A percentile compares a stretch with the other conserved stretches of the same genome.
Evolutionary conservation across 2,113 vertebrate species (phyloP).

Genomic region (Passerina amoena): DNA sequence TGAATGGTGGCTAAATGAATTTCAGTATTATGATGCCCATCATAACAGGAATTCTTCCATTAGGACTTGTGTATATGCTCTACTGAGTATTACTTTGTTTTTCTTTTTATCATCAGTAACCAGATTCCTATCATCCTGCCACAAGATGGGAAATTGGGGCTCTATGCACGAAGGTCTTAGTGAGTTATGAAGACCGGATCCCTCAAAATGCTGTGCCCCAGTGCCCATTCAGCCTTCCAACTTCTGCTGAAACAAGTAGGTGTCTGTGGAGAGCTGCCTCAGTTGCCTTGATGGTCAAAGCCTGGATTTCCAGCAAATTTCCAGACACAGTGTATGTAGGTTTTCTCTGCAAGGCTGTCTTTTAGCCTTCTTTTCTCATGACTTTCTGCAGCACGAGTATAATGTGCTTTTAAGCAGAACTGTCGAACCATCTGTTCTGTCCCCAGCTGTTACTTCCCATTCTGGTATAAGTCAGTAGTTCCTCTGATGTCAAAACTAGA

Average conservation of each 20-base stretch:
- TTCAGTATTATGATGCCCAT: not conserved
- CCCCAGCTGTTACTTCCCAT: not conserved
- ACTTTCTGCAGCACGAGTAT: not conserved
- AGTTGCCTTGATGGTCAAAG: not conserved
- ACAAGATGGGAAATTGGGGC: not conserved
- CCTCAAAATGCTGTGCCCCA: not conserved
- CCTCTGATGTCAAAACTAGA: not conserved
- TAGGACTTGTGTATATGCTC: not conserved
- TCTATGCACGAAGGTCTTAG: not conserved
- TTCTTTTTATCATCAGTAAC: not conserved
- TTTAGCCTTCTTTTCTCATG: not conserved
- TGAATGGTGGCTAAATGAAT: not conserved
- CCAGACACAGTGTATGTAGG: not conserved
- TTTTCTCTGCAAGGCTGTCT: not conserved
- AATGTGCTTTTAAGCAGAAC: not conserved
- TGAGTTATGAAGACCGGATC: not conserved
- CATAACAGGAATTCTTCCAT: not conserved
- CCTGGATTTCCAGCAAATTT: not conserved
- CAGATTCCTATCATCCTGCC: not conserved
- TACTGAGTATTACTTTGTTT: not conserved
- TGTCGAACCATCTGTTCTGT: not conserved
- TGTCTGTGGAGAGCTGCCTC: rapidly evolving
- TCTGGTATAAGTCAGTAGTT: not conserved
- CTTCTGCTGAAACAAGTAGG: not conserved
- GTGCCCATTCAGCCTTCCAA: not conserved